These are phyloP conservation scores for Drosophila mulleri DNA, from an alignment of 2,888 invertebrate genomes.

Conservation along the genomic window DNA sequence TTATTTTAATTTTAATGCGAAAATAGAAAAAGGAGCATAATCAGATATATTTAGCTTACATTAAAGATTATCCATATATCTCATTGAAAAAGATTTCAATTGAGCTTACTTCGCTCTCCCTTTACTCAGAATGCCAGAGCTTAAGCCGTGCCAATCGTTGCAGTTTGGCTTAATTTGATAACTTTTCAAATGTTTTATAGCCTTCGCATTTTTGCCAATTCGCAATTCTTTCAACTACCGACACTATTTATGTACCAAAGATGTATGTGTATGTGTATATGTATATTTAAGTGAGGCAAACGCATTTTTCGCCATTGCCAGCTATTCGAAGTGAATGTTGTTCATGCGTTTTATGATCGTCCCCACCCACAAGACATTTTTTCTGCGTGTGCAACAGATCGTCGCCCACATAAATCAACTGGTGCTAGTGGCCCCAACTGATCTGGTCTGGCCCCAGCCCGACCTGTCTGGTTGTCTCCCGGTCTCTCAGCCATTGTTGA, in stretches of 20 bases:
- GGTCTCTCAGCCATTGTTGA: slow-evolving; percentile 51
- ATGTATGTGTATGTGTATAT: not conserved
- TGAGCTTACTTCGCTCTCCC: not conserved
- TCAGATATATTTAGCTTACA: not conserved
- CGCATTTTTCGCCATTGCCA: slow-evolving; percentile 63
- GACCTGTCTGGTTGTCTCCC: slow-evolving; percentile 13
- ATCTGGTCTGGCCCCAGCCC: slow-evolving; percentile 41
- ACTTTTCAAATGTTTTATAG: slow-evolving; percentile 5
- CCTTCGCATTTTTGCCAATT: slow-evolving; percentile 33
- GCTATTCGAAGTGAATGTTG: slow-evolving; percentile 71
- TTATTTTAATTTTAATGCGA: too few relatives aligned
- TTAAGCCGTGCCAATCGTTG: not conserved
- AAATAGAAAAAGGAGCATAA: too few relatives aligned
- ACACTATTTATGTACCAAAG: too few relatives aligned
- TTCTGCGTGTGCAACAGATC: slow-evolving; percentile 23
- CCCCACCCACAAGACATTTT: slow-evolving; percentile 51
- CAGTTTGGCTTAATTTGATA: not conserved
- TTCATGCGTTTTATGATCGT: slow-evolving; percentile 53
- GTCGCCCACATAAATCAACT: slow-evolving; percentile 78
- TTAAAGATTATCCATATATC: not conserved
- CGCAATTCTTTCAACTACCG: slow-evolving; percentile 17
- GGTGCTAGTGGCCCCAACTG: slow-evolving; percentile 41
- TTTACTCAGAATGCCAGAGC: not conserved
- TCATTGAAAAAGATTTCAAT: too few relatives aligned
- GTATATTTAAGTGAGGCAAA: slow-evolving; percentile 36